A percentile compares a stretch with the other conserved stretches of the same genome.
These are phyloP conservation scores for Nilaparvata lugens DNA, from an alignment of 1,140 invertebrate species.

Conservation along the genomic window DNA sequence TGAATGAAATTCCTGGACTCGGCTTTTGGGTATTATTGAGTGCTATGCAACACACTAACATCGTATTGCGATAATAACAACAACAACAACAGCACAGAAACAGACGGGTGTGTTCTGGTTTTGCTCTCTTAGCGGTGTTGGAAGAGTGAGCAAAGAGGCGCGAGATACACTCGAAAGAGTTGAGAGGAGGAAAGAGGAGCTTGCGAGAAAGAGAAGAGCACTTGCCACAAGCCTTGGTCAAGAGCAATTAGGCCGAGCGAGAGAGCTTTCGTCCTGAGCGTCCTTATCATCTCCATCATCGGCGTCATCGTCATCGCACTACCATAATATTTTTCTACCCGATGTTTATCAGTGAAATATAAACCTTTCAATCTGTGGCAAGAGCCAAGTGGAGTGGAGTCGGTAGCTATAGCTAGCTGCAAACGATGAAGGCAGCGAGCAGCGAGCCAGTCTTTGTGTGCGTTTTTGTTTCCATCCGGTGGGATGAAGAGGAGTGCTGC, in stretches of 20 bases:
- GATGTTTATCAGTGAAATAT: constrained; percentile 20
- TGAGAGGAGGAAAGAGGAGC: too few species aligned
- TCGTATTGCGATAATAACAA: too few species aligned
- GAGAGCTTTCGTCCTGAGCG: constrained; percentile 1
- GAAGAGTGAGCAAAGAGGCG: too few species aligned
- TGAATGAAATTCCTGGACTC: too few species aligned
- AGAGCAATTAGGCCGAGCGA: constrained; percentile 15
- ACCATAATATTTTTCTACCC: constrained; percentile 18
- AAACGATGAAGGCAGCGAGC: not conserved
- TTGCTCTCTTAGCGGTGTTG: too few species aligned
- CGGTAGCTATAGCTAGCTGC: too few species aligned
- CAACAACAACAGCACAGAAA: too few species aligned
- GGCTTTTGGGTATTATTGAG: too few species aligned
- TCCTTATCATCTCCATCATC: constrained; percentile 3
- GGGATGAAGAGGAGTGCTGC: not conserved
- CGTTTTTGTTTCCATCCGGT: not conserved
- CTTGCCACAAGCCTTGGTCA: constrained; percentile 11
- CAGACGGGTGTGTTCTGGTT: too few species aligned
- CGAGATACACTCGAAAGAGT: too few species aligned
- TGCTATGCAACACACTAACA: too few species aligned
- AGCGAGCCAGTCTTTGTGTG: not conserved
- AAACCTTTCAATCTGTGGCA: constrained; percentile 15
- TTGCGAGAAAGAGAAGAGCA: too few species aligned
- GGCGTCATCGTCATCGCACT: not conserved
- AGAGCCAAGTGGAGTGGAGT: not conserved